Evolutionary conservation across 2,113 vertebrate species (phyloP).

Genomic region (Sitta europaea): DNA sequence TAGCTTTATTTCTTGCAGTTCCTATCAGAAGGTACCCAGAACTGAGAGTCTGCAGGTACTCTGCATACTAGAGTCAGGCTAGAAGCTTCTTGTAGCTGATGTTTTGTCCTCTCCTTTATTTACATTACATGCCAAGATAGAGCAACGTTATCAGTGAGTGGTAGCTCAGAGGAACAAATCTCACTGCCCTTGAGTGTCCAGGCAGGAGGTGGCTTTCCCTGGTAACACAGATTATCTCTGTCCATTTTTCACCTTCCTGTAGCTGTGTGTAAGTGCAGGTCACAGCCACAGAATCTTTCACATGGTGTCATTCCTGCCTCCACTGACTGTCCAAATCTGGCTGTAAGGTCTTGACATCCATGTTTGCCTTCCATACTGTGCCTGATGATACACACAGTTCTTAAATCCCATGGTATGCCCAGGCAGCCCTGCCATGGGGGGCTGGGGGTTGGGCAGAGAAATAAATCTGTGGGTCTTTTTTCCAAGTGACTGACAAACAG

Average conservation of each 20-base stretch:
- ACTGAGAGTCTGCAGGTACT: neutral
- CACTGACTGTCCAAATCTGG: neutral
- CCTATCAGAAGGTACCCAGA: neutral
- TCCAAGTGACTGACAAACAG: neutral
- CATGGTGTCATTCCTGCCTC: neutral
- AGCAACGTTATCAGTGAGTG: neutral
- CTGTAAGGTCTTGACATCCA: neutral
- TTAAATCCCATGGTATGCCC: neutral
- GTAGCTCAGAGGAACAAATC: neutral
- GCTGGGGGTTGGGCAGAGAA: neutral
- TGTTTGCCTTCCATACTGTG: neutral
- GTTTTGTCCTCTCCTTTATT: neutral
- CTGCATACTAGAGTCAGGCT: no score
- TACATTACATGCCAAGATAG: neutral
- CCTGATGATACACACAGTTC: neutral
- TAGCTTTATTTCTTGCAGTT: neutral
- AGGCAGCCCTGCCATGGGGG: neutral
- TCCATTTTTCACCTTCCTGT: fast-evolving
- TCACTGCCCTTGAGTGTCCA: no score
- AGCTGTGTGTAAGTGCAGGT: neutral
- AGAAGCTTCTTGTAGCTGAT: neutral
- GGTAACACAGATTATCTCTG: neutral
- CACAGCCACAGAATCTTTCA: neutral
- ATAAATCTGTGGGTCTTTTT: neutral
- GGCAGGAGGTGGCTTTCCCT: neutral